Evolutionary conservation across 2,797 vertebrate species (phyloP).

Genomic region (Brotula barbata): DNA sequence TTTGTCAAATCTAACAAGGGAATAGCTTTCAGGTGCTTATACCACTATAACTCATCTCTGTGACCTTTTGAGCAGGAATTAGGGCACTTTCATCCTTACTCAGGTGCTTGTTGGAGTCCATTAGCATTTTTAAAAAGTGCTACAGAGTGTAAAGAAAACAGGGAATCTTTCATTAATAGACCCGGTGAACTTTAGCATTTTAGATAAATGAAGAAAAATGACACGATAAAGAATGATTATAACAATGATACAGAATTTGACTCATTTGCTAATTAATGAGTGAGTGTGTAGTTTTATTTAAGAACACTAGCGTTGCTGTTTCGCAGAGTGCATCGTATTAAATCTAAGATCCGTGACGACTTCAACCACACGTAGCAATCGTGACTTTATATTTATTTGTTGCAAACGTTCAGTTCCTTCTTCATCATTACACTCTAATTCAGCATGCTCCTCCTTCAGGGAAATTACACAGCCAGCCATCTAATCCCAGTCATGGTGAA

Average conservation of each 20-base stretch:
- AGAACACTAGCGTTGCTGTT: not conserved
- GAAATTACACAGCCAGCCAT: constrained; percentile 76
- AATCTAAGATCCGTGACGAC: constrained; percentile 45
- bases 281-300: constrained; percentile 2
- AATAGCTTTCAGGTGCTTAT: constrained; percentile 85
- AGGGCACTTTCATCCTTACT: constrained; percentile 83
- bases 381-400: constrained; percentile 61
- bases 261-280: constrained; percentile 4
- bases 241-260: constrained; percentile 17
- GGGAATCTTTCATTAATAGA: constrained; percentile 70
- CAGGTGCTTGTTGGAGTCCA: constrained; percentile 78
- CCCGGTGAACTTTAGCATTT: constrained; percentile 70
- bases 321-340: constrained; percentile 18
- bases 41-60: constrained; percentile 81
- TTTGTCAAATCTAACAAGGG: constrained; percentile 85
- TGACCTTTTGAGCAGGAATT: constrained; percentile 87
- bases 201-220: constrained; percentile 67
- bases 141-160: constrained; percentile 68
- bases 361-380: constrained; percentile 43
- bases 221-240: constrained; percentile 33
- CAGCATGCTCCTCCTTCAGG: constrained; percentile 76
- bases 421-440: constrained; percentile 79
- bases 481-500: constrained; percentile 70
- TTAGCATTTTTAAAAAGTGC: constrained; percentile 81
- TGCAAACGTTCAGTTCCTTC: constrained; percentile 70